Conservation (phyloP, 2,888 invertebrate genomes). For the Stenchaetothrips biformis region DNA sequence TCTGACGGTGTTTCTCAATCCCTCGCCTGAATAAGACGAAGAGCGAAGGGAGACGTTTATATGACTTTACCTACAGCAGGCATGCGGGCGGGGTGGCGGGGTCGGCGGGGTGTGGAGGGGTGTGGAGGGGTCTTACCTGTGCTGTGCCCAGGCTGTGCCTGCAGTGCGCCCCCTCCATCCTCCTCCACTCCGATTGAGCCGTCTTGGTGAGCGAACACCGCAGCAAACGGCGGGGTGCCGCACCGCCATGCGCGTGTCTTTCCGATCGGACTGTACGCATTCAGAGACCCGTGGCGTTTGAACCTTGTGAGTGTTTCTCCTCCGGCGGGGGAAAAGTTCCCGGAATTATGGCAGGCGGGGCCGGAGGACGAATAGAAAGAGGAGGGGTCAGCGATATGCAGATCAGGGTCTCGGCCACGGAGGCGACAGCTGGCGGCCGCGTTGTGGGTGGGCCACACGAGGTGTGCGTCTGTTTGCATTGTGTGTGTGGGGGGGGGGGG, state of each 20-base stretch:
- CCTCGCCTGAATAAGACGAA: not conserved
- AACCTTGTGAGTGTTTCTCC: too few species aligned
- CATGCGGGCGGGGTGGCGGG: conserved; percentile 38
- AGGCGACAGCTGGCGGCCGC: conserved; percentile 37
- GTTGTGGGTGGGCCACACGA: conserved; percentile 30
- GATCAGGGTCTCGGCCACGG: too few species aligned
- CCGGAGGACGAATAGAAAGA: conserved; percentile 33
- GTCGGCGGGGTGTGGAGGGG: conserved; percentile 39
- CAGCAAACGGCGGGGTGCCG: too few species aligned
- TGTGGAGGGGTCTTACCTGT: conserved; percentile 15
- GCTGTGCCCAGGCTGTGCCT: conserved; percentile 32
- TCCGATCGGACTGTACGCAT: too few species aligned
- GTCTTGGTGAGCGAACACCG: too few species aligned
- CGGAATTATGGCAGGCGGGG: not conserved
- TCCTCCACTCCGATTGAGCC: too few species aligned
- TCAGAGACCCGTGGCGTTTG: too few species aligned
- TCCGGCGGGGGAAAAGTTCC: too few species aligned
- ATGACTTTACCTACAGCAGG: conserved; percentile 3
- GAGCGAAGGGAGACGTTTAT: not conserved
- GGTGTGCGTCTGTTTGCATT: conserved; percentile 30
- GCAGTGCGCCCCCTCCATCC: conserved; percentile 34
- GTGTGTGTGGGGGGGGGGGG: conserved; percentile 10
- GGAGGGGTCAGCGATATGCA: not conserved
- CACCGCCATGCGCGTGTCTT: too few species aligned
- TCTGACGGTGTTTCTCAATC: not conserved